Evolutionary conservation across 2,113 vertebrate species (phyloP).

Genomic region (Lucifuga dentata): DNA sequence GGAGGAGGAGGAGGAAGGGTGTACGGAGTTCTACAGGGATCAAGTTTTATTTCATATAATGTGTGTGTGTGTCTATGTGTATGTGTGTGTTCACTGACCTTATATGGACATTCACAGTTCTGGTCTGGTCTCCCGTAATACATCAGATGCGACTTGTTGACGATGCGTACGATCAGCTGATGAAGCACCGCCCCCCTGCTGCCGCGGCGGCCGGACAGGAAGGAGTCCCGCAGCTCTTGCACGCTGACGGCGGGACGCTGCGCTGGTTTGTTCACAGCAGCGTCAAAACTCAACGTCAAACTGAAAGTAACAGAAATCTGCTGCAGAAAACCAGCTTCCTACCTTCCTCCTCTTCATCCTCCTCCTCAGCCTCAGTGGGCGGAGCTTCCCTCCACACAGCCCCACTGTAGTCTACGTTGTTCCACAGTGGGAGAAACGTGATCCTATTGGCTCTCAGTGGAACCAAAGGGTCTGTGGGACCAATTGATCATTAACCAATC

Average conservation of each 20-base stretch:
- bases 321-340: not conserved
- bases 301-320: not conserved
- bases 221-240: conserved; percentile 32
- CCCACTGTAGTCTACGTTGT: conserved; percentile 75
- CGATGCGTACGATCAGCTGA: conserved; percentile 73
- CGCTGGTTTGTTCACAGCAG: no score
- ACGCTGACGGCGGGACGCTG: conserved; percentile 35
- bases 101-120: conserved; percentile 80
- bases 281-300: no score
- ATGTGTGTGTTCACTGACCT: conserved; percentile 63
- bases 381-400: conserved; percentile 68
- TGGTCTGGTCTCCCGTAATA: conserved; percentile 78
- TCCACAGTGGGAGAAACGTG: conserved; percentile 82
- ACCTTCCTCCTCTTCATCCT: conserved; percentile 18
- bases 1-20: not conserved
- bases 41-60: not conserved
- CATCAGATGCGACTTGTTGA: conserved; percentile 78
- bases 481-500: not conserved
- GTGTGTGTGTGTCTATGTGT: not conserved
- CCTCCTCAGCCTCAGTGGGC: conserved; percentile 32
- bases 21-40: not conserved
- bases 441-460: conserved; percentile 77
- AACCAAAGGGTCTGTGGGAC: conserved; percentile 19
- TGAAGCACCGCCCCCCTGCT: conserved; percentile 23
- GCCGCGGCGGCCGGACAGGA: conserved; percentile 34